Evolutionary conservation across 1,140 invertebrate genomes (phyloP), one percentile per base, ranked within the genome.

Genomic region (Camponotus floridanus): DNA sequence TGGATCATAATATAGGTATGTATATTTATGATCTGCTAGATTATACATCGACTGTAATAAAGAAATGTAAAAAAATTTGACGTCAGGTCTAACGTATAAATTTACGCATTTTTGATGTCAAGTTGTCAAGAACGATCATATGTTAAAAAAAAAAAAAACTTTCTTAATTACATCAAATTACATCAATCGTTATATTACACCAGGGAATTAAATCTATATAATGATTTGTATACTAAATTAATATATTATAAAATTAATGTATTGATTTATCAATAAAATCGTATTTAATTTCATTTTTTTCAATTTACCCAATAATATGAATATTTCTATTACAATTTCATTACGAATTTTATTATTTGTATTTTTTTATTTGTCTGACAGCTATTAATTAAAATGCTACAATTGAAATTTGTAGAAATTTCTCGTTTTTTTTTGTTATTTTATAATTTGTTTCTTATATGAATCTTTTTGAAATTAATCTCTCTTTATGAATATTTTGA

Each of bases 31-130:
- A 15, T 18, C 11, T 78, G 3, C 36, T 71, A 57, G 36, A 13
- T 57, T 6, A 70, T 9, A 80, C 42, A 39, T 76, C 48, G 21
- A 39, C 6, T 33, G 26, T 2, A 61, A 8, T 33, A 57, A 59
- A 9, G 3, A 18, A 51, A 65, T 48, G 26, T 26, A 26, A 26
- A 26, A 51, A 55, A 26, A 42, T 9, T 78, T 3, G 15, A 33
- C 6, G 4, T 48, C 57, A n/a, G 11, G n/a, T 76, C 21, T n/a
- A 21, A 21, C 18, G 13, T 31, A 21, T 11, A 39, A 79, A 18
- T 74, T 74, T 48, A 18, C 26, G 55, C 45, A 76, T 62, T 79
- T 51, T 67, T 2, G 67, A 26, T 26, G 8, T 3, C 36, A 78
- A 62, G 15, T 5, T 39, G 3, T 4, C 3, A 5, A 76, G 15